Conservation (phyloP, 2,797 vertebrate species). For the Tapera naevia region DNA sequence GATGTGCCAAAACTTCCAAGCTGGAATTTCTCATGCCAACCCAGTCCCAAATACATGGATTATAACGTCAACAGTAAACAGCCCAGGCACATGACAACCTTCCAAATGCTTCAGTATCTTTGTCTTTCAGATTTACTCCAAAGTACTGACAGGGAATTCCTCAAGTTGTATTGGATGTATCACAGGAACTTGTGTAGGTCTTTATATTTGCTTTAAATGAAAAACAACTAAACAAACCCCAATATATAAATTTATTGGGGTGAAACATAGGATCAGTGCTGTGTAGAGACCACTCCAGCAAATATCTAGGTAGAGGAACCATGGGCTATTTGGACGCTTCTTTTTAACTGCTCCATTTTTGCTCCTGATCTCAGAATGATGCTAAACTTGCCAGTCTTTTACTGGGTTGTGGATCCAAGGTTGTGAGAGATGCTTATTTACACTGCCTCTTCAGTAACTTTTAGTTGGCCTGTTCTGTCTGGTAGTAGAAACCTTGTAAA, state of each 20-base stretch:
- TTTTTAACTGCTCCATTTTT: not conserved
- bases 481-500: not conserved
- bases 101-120: not conserved
- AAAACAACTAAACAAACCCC: too few relatives aligned
- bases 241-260: not conserved
- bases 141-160: not conserved
- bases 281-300: accelerated
- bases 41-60: not conserved
- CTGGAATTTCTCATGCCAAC: not conserved
- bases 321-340: not conserved
- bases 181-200: not conserved
- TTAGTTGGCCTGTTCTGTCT: not conserved
- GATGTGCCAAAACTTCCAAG: not conserved
- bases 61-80: not conserved
- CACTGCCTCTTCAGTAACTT: not conserved
- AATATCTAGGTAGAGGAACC: not conserved
- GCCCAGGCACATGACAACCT: not conserved
- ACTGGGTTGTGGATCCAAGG: not conserved
- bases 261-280: not conserved
- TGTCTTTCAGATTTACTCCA: not conserved
- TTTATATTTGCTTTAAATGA: not conserved
- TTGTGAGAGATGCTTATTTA: not conserved
- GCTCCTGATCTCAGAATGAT: not conserved
- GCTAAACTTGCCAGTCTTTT: not conserved
- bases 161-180: not conserved